Percentiles rank a stretch among this genome's conserved stretches.
Evolutionary conservation across 2,113 vertebrate species (phyloP).

Genomic region (Ursus arctos): DNA sequence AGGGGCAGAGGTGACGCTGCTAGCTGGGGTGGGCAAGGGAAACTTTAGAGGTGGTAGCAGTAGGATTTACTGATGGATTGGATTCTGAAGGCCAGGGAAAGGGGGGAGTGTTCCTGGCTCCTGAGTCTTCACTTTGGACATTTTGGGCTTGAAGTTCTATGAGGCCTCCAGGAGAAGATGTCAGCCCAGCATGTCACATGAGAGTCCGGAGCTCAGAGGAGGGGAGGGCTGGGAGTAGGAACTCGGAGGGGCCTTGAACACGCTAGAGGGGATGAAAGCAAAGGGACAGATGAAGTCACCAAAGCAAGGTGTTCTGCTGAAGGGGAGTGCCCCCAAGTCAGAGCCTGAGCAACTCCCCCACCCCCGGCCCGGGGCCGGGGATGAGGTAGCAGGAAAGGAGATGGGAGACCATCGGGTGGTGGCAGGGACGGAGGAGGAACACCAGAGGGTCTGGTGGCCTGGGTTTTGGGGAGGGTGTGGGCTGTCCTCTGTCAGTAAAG

Average conservation of each 20-base stretch:
- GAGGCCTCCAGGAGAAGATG: neutral
- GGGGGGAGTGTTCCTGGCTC: neutral
- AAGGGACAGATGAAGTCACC: neutral
- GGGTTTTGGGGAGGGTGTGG: neutral
- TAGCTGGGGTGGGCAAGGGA: neutral
- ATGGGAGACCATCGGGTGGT: neutral
- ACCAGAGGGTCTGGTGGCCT: neutral
- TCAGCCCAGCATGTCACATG: neutral
- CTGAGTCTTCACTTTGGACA: neutral
- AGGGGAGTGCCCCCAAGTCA: neutral
- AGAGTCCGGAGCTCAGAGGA: neutral
- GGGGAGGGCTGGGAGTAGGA: neutral
- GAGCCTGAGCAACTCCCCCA: neutral
- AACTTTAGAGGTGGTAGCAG: too few species aligned
- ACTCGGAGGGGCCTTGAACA: neutral
- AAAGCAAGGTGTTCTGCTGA: neutral
- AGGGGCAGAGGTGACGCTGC: neutral
- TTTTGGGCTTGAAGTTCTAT: neutral
- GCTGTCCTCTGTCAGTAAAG: neutral
- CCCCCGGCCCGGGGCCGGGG: neutral
- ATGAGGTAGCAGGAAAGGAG: neutral
- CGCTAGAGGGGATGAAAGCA: neutral
- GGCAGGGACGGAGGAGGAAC: neutral
- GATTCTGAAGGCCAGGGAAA: neutral
- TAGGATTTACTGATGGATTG: neutral